Base-by-base conservation (phyloP, 2,113 vertebrate genomes). In the Neomonachus schauinslandi region DNA sequence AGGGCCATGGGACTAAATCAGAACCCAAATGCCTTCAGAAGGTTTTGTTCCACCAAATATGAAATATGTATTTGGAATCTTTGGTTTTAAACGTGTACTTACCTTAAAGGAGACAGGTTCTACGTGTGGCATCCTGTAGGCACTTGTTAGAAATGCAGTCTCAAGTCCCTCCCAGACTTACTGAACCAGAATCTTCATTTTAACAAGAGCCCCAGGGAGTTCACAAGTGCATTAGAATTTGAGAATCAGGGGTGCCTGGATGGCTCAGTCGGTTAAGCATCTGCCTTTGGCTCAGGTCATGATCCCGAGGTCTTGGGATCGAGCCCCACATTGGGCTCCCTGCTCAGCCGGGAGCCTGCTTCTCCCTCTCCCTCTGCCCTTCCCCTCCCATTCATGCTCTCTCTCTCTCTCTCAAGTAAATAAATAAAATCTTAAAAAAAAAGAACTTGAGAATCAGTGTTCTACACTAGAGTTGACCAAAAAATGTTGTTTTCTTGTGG, bases 141-240 rank as follows among this genome's bases (percentile, higher is more conserved):
- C 7, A 5, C 22, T 79, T 90, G 18, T 86, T 67, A 96, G 71
- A 93, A 95, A 81, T 82, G 61, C n/a, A 96, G 31, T 84, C 55
- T 36, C 71, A 85, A 39, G 71, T 31, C 4, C 65, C 46, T 89
- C n/a, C 5, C 15, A 77, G 55, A 93, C 36, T 55, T 91, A 79
- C 61, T 92, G 39, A 89, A 86, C 28, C 59, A 94, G 67, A 89
- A 95, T 86, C 31, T 94, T 39, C n/a, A 91, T 59, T 89, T 97
- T 76, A 77, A 89, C 28, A 51, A 94, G 22, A 95, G 10, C 33
- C 24, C n/a, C 63, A 79, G 72, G 91, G 79, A 51, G 42, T 74
- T 87, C 31, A 67, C 18, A 96, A 39, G 53, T 63, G 53, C 6
- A 14, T 87, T 94, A 33, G 61, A 61, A 79, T 83, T 94, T 74